These are phyloP conservation scores for Dorcus hopei DNA, from an alignment of 2,888 invertebrate genomes.

Conservation along the genomic window DNA sequence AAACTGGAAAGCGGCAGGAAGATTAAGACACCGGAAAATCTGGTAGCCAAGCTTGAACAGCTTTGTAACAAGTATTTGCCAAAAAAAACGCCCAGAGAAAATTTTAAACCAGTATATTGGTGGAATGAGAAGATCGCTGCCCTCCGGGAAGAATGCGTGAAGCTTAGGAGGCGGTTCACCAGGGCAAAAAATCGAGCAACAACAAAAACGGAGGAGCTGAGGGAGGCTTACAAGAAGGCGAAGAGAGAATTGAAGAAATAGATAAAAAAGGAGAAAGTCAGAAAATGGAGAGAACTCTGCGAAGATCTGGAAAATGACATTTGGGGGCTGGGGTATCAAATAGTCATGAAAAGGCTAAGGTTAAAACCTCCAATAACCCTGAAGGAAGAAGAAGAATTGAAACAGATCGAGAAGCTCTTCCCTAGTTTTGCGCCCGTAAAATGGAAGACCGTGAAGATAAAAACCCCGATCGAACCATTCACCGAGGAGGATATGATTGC, in stretches of 20 bases:
- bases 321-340: not conserved
- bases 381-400: not conserved
- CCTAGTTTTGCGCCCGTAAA: not conserved
- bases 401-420: not conserved
- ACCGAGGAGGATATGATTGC: not conserved
- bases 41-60: not conserved
- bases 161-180: not conserved
- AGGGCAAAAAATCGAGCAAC: not conserved
- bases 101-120: not conserved
- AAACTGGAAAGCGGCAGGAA: too few relatives aligned
- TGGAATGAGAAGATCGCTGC: not conserved
- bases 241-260: not conserved
- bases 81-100: not conserved
- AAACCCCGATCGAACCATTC: not conserved
- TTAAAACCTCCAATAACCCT: not conserved
- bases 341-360: too few relatives aligned
- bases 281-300: constrained; percentile 1
- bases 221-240: not conserved
- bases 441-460: too few relatives aligned
- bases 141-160: not conserved
- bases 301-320: constrained; percentile 7
- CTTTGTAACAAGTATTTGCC: not conserved
- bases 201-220: not conserved
- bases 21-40: not conserved
- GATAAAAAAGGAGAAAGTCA: not conserved